A percentile compares a stretch with the other conserved stretches of the same genome.
phyloP scores from a whole-genome alignment of 2,888 invertebrate genomes.

The Eupeodes luniger region DNA sequence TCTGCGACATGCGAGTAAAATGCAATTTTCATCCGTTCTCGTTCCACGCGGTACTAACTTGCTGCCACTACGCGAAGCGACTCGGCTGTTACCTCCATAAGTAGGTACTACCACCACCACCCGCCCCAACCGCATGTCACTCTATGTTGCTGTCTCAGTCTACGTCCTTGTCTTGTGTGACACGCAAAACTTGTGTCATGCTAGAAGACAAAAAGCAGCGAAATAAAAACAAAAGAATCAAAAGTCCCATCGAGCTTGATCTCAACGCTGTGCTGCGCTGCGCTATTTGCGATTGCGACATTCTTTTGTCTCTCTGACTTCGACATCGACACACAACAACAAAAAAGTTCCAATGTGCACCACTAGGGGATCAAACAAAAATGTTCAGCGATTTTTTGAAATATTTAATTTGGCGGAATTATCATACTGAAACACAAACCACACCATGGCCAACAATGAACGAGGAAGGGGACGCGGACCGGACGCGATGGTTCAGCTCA shows the following conservation, averaged over 20 bases:
- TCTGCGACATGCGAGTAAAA: constrained; percentile 49
- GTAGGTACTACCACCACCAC: too few species aligned
- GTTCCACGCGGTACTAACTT: constrained; percentile 58
- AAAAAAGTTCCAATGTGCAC: constrained; percentile 9
- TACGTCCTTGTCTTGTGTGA: constrained; percentile 53
- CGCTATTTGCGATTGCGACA: constrained; percentile 63
- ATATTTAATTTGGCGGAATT: constrained; percentile 66
- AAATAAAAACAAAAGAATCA: background rate
- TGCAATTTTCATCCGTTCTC: constrained; percentile 71
- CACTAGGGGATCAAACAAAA: constrained; percentile 40
- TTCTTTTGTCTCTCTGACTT: constrained; percentile 74
- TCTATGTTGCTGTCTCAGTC: constrained; percentile 30
- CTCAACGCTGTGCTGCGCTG: background rate
- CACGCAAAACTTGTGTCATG: constrained; percentile 67
- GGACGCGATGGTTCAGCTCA: background rate
- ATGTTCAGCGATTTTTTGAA: constrained; percentile 64
- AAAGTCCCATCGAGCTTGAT: constrained; percentile 37
- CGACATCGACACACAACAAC: constrained; percentile 36
- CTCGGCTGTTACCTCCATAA: too few species aligned
- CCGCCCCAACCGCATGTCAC: constrained; percentile 6
- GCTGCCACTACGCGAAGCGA: background rate
- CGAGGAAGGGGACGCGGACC: background rate
- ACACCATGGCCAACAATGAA: background rate
- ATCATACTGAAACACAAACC: constrained; percentile 47
- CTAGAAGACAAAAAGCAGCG: background rate